These are phyloP conservation scores for Sclerodermus sp. DNA, from an alignment of 2,888 invertebrate genomes.

Conservation along the genomic window DNA sequence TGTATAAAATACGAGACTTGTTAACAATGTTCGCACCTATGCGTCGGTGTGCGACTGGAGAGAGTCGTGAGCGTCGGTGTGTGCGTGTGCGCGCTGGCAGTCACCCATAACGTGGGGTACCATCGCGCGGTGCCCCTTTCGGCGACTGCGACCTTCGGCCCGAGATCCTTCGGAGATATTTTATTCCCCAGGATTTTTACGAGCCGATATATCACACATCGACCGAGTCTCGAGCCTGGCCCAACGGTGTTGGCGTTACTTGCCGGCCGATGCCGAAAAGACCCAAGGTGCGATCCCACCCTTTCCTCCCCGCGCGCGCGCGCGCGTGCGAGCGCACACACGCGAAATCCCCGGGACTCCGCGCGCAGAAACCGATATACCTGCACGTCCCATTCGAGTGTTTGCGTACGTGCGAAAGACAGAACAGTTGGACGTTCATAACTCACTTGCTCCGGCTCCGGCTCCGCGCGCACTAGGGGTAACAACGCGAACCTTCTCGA, in stretches of 20 bases:
- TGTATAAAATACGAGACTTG: slow-evolving; percentile 55
- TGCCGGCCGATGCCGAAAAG: slow-evolving; percentile 20
- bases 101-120: slow-evolving; percentile 29
- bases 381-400: background rate
- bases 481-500: too few relatives aligned
- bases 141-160: slow-evolving; percentile 55
- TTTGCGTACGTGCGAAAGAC: slow-evolving; percentile 16
- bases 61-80: too few relatives aligned
- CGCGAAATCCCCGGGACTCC: background rate
- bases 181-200: slow-evolving; percentile 56
- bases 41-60: slow-evolving; percentile 20
- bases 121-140: slow-evolving; percentile 43
- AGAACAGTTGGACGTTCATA: slow-evolving; percentile 19
- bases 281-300: slow-evolving; percentile 12
- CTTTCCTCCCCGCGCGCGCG: background rate
- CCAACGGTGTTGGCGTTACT: slow-evolving; percentile 25
- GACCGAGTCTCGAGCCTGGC: slow-evolving; percentile 29
- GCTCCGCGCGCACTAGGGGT: too few relatives aligned
- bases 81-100: slow-evolving; percentile 26
- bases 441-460: slow-evolving; percentile 9
- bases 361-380: too few relatives aligned
- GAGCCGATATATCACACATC: slow-evolving; percentile 58
- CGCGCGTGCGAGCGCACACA: background rate
- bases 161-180: slow-evolving; percentile 54
- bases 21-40: slow-evolving; percentile 57